Evolutionary conservation across 1,140 invertebrate genomes (phyloP), one percentile per base, ranked within the genome.

Genomic region (Myzus persicae): DNA sequence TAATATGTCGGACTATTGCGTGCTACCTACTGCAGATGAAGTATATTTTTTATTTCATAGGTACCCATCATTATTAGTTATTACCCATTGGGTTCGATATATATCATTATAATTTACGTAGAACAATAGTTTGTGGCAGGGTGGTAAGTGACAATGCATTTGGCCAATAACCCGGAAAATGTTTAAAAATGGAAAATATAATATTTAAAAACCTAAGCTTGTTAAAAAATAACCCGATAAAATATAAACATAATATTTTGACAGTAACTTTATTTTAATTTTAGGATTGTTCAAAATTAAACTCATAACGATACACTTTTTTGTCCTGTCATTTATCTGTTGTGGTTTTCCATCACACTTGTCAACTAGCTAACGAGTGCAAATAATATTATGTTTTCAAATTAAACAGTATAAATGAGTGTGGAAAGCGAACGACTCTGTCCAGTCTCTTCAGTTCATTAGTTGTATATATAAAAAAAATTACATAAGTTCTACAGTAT

Each of bases 371-470:
- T 76, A 67, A 36, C 59, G 31, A n/a, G 1, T n/a, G 3, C 36
- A n/a, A 76, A 76, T n/a, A 76, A 76, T 18, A 76, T 76, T 76
- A n/a, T 76, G n/a, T 76, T 76, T 76, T 76, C 31, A n/a, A 76
- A 76, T 36, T 76, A 76, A 76, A n/a, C 59, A 76, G 14, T n/a
- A 76, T 4, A n/a, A 76, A 76, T 76, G 4, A 76, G 14, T 14
- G 14, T 76, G 18, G 59, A 76, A 76, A 76, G 59, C 22, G 31
- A 76, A 2, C 4, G 31, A 24, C 14, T 76, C 59, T n/a, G 31
- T n/a, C 14, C 18, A 4, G 0, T n/a, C 59, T 18, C 31, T 24
- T 51, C 0, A 51, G 20, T 22, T 48, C 20, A 20, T 8, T 44
- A 9, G 7, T 18, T 20, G 14, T 48, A 48, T 48, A 48, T 3